These are phyloP conservation scores for Trichacis sp. DNA, from an alignment of 2,888 invertebrate genomes.

Conservation along the genomic window DNA sequence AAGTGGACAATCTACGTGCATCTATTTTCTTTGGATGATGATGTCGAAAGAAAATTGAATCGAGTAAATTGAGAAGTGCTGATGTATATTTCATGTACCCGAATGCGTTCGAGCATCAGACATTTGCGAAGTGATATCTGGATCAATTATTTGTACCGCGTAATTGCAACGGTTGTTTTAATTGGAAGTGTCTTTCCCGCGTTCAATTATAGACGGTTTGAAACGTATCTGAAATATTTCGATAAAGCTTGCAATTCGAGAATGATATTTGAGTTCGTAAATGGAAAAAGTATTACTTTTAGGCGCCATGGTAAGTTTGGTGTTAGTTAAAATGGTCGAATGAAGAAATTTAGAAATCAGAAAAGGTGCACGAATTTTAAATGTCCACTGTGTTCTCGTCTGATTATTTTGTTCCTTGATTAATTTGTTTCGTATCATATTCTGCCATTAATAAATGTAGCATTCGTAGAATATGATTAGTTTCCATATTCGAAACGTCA, in stretches of 20 bases:
- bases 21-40: background rate
- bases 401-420: background rate
- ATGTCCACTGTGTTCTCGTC: background rate
- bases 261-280: too few species aligned
- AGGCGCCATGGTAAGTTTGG: too few species aligned
- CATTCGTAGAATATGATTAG: too few species aligned
- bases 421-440: background rate
- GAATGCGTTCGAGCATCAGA: too few species aligned
- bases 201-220: background rate
- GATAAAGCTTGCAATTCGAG: too few species aligned
- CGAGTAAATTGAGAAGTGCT: too few species aligned
- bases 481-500: background rate
- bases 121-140: too few species aligned
- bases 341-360: background rate
- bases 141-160: background rate
- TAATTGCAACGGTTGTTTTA: background rate
- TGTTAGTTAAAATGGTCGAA: background rate
- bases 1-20: slow-evolving; percentile 9
- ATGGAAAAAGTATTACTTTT: too few species aligned
- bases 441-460: background rate
- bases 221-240: background rate
- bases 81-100: too few species aligned
- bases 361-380: background rate
- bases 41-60: too few species aligned
- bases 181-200: background rate